Evolutionary conservation across 2,797 vertebrate species (phyloP), one percentile per base, ranked within the genome.

Genomic region (Euthynnus affinis): DNA sequence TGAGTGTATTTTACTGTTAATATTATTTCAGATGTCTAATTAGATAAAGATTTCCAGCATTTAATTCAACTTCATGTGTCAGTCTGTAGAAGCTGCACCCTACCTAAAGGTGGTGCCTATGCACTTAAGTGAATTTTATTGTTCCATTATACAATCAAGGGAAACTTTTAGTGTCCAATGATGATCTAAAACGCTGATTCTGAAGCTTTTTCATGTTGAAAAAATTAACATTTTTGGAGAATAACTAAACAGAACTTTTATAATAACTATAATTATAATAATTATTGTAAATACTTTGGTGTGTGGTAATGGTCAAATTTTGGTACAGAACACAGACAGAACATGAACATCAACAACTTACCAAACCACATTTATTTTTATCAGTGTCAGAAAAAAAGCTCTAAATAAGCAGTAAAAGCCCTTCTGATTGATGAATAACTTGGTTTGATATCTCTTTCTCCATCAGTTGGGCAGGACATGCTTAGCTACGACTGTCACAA

Each of bases 401-500:
- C 44, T 44, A 61, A 69, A 65, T 27, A 7, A 65, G 5, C 40
- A 6, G 52, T 40, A 42, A 68, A 77, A 34, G 9, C 34, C 4
- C 13, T 13, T 63, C 23, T 70, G 27, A 78, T 34, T 60, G n/a
- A 78, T 58, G 29, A 17, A 20, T 64, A 71, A 79, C n/a, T 71
- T 58, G 58, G 22, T 66, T 74, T 63, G 56, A 67, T 60, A 17
- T 32, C 1, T 2, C 61, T 60, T 56, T 74, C 17, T 72, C 46
- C 27, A 22, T 44, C 37, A 53, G 62, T 40, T 42, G 7, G 55
- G n/a, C 55, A 65, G 64, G 51, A 75, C 66, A 64, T 12, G 55
- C 62, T 80, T 9, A 40, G 25, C 34, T 37, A 12, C 66, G 52
- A 57, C 68, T 55, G 70, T 86, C 85, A 76, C 58, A 60, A 67